These are phyloP conservation scores for Trochalopteron elliotii DNA, from an alignment of 2,113 vertebrate genomes.

Conservation along the genomic window DNA sequence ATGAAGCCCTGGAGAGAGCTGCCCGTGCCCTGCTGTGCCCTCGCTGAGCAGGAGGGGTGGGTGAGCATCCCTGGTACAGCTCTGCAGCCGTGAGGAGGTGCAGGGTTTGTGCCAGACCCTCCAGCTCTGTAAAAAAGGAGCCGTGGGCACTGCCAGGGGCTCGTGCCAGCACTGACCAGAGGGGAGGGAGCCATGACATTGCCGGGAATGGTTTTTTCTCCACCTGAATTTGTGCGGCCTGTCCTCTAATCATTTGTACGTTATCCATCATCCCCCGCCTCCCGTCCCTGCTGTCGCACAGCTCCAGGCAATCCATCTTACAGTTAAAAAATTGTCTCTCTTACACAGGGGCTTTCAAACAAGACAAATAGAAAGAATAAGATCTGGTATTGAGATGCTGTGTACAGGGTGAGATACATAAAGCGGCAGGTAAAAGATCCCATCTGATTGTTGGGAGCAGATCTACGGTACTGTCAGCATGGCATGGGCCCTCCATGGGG, in stretches of 20 bases:
- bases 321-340: constrained; percentile 68
- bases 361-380: constrained; percentile 61
- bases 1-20: background rate
- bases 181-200: constrained; percentile 21
- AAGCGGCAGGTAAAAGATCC: background rate
- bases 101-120: background rate
- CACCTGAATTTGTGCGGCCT: constrained; percentile 37
- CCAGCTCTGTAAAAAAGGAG: background rate
- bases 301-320: constrained; percentile 67
- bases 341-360: constrained; percentile 67
- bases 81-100: accelerated
- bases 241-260: constrained; percentile 55
- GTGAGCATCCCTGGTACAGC: accelerated
- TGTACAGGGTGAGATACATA: constrained; percentile 7
- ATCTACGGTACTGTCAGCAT: background rate
- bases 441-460: background rate
- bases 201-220: background rate
- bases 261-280: constrained; percentile 40
- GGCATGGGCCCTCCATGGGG: accelerated
- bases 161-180: background rate
- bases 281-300: constrained; percentile 34
- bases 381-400: constrained; percentile 42
- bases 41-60: accelerated
- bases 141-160: background rate
- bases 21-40: accelerated